phyloP scores from a whole-genome alignment of 2,113 vertebrate genomes.

The Nasalis larvatus region DNA sequence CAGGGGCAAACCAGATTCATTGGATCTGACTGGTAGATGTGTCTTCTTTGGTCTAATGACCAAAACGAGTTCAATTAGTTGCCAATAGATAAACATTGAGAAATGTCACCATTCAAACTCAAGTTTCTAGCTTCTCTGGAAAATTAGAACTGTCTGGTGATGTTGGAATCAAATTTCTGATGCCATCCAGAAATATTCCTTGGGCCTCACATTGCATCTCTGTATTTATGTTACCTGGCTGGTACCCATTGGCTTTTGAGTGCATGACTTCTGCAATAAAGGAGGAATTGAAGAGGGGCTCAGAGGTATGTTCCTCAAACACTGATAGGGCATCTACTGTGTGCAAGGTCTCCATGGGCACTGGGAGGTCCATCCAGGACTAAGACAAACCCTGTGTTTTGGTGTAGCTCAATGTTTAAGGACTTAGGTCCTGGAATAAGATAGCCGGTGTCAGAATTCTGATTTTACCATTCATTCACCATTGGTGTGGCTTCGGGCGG shows the following conservation, averaged over 20 bases:
- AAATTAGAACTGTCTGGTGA: neutral
- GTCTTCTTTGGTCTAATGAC: neutral
- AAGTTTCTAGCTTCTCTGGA: neutral
- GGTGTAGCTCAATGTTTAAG: too few relatives aligned
- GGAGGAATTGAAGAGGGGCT: neutral
- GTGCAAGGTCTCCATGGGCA: neutral
- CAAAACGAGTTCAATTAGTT: neutral
- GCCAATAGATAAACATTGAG: neutral
- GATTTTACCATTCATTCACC: neutral
- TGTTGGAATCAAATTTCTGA: neutral
- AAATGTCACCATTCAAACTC: neutral
- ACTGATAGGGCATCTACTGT: neutral
- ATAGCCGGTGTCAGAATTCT: neutral
- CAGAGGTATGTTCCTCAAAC: too few relatives aligned
- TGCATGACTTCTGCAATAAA: neutral
- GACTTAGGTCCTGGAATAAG: neutral
- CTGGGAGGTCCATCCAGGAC: neutral
- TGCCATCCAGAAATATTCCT: neutral
- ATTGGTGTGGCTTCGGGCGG: neutral
- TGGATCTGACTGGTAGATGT: neutral
- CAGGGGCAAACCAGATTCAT: neutral
- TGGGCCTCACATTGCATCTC: neutral
- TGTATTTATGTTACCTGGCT: too few relatives aligned
- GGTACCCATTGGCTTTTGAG: too few relatives aligned
- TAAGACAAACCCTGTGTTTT: neutral